Base-by-base conservation (phyloP, 2,113 vertebrate genomes). In the Notarius quadriscutis region DNA sequence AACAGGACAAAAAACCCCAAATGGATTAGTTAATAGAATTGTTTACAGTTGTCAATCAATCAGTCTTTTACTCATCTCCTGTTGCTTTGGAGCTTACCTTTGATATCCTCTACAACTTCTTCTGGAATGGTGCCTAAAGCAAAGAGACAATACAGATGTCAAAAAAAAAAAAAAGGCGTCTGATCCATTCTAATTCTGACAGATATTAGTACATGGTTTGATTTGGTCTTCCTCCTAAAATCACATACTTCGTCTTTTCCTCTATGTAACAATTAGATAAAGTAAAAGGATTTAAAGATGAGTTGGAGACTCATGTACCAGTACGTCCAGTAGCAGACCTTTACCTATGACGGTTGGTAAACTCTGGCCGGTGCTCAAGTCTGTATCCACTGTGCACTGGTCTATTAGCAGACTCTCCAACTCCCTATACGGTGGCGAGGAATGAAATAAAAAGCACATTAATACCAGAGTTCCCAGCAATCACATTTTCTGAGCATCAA, bases 101-200 rank as follows among this genome's bases (percentile, higher is more conserved):
- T 99, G 90, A 99, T 97, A 86, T 99, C 98, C 88, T 99, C 98
- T 85, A 99, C 95, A n/a, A 97, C 92, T 41, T 98, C 96, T 93
- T 99, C 98, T 89, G 97, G 95, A 87, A 99, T 94, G 34, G 95
- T 96, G 78, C 97, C 98, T 99, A 91, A 53, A 85, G 84, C 7
- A 27, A 14, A 65, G 6, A 74, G 6, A 74, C 77, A n/a, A 22
- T 8, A 81, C 1, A 81, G 22, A 80, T 72, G 22, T 51, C 30
- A 41, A 41, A 41, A 58, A 57, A 10, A 12, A 12, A 69, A 30
- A 72, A 9, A 25, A 25, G 14, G 12, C 18, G 7, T 9, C 71
- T 9, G 41, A 7, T 50, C 30, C 17, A n/a, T 18, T 34, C 7
- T 34, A 53, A 30, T 7, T 18, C 57, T 50, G 50, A 51, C 17